These are phyloP conservation scores for Torymus tubicola DNA, from an alignment of 2,888 invertebrate species.

Conservation along the genomic window DNA sequence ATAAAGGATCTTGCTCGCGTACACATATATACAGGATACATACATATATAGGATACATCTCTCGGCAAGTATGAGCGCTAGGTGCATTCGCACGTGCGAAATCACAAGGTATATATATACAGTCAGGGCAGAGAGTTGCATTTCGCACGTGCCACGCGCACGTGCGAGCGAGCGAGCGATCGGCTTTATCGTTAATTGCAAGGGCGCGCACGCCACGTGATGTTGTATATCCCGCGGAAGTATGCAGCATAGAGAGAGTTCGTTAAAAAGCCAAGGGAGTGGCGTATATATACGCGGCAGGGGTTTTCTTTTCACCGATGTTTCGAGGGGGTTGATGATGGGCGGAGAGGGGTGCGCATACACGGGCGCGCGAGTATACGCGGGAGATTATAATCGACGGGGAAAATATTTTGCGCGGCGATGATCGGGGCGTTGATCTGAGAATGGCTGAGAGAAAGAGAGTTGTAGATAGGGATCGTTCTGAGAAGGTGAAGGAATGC, in stretches of 20 bases:
- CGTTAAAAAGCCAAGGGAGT: slow-evolving; percentile 13
- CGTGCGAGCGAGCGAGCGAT: slow-evolving; percentile 61
- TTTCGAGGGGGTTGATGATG: not conserved
- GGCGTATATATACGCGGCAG: not conserved
- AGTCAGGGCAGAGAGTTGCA: slow-evolving; percentile 39
- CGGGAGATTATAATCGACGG: slow-evolving; percentile 38
- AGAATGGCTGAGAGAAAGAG: not conserved
- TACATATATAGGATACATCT: not conserved
- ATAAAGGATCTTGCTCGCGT: not conserved
- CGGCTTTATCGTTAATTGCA: slow-evolving; percentile 67
- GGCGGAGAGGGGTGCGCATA: not conserved
- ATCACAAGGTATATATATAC: slow-evolving; percentile 9
- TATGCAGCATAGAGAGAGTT: slow-evolving; percentile 12
- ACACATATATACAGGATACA: not conserved
- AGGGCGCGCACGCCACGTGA: slow-evolving; percentile 62
- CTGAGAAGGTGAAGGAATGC: slow-evolving; percentile 21
- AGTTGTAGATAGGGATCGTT: not conserved
- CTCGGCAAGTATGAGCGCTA: slow-evolving; percentile 29
- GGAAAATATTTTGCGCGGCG: slow-evolving; percentile 36
- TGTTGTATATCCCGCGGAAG: slow-evolving; percentile 51
- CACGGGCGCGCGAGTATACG: too few relatives aligned
- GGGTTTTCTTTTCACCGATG: not conserved
- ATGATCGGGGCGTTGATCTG: slow-evolving; percentile 11
- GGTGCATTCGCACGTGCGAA: slow-evolving; percentile 60
- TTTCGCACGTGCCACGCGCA: slow-evolving; percentile 66